phyloP scores from a whole-genome alignment of 2,888 invertebrate genomes.

The Phortica magna region DNA sequence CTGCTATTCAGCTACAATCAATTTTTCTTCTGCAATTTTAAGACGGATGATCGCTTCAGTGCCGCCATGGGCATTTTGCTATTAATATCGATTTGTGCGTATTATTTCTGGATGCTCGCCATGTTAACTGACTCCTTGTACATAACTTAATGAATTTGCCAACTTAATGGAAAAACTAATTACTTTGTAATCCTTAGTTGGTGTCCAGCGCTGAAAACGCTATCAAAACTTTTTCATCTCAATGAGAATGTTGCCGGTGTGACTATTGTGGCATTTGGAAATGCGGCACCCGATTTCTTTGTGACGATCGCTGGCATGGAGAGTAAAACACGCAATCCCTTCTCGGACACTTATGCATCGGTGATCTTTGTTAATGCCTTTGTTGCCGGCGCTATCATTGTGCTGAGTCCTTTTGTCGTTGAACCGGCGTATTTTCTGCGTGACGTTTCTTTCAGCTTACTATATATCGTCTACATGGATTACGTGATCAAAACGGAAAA shows the following conservation, averaged over 20 bases:
- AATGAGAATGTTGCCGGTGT: constrained; percentile 82
- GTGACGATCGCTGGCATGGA: constrained; percentile 79
- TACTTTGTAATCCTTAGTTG: constrained; percentile 73
- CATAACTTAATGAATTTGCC: neutral
- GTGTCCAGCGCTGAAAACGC: constrained; percentile 79
- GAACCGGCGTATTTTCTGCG: constrained; percentile 53
- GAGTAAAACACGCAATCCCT: constrained; percentile 74
- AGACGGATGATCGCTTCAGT: constrained; percentile 48
- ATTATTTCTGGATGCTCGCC: constrained; percentile 80
- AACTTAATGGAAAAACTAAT: neutral
- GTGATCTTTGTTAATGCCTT: constrained; percentile 82
- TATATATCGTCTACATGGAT: constrained; percentile 38
- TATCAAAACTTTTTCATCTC: constrained; percentile 78
- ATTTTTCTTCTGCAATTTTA: constrained; percentile 75
- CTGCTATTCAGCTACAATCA: constrained; percentile 74
- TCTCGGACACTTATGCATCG: constrained; percentile 79
- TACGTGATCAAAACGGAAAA: constrained; percentile 26
- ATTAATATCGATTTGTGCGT: constrained; percentile 56
- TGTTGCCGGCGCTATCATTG: constrained; percentile 80
- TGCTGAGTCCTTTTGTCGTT: constrained; percentile 79
- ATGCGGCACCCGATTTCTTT: constrained; percentile 85
- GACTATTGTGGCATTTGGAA: constrained; percentile 85
- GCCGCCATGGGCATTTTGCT: constrained; percentile 40
- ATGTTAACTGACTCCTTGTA: constrained; percentile 5
- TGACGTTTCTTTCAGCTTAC: constrained; percentile 48